Conservation (phyloP, 2,113 vertebrate genomes). For the Sylvicapra grimmia region DNA sequence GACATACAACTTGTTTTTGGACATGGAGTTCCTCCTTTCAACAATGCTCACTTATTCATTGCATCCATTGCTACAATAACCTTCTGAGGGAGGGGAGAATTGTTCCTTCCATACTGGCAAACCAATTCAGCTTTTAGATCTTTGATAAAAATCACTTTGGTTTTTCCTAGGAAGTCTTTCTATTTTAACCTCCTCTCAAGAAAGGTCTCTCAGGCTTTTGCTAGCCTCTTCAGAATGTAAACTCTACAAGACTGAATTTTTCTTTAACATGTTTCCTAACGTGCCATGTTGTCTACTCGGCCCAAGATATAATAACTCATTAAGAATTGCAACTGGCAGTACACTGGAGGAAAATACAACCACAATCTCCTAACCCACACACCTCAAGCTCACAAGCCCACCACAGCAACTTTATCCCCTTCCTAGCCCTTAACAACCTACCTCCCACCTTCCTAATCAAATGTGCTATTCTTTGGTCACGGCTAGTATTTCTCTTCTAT, state of each 20-base stretch:
- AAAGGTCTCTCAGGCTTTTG: background rate
- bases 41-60: fast-evolving
- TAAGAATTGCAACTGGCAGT: background rate
- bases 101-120: background rate
- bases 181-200: background rate
- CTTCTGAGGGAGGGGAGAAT: background rate
- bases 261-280: background rate
- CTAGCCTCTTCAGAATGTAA: constrained; percentile 4
- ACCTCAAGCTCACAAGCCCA: background rate
- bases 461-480: background rate
- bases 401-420: fast-evolving
- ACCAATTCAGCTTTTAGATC: background rate
- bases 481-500: background rate
- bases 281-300: background rate
- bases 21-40: background rate
- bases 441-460: background rate
- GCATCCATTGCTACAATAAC: background rate
- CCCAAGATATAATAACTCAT: background rate
- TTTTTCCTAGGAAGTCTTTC: constrained; percentile 11
- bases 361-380: background rate
- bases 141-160: background rate
- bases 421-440: background rate
- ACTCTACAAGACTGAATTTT: background rate
- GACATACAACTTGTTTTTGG: no score
- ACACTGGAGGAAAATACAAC: background rate